Evolutionary conservation across 2,888 invertebrate genomes (phyloP).

Genomic region (Branchipolynoe longqiensis): DNA sequence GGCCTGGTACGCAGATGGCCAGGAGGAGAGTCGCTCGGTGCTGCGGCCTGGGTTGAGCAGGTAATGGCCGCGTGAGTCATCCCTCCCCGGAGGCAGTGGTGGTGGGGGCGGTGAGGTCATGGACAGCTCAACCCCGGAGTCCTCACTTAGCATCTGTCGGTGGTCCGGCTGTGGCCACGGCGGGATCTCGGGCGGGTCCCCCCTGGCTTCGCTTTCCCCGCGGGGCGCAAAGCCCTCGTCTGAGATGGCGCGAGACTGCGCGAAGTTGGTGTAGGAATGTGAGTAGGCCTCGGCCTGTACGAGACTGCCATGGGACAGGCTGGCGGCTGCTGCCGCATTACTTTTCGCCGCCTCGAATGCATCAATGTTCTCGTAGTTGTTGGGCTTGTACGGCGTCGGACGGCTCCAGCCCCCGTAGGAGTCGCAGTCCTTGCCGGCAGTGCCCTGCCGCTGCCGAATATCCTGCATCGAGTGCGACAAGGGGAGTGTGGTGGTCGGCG

Average conservation of each 20-base stretch:
- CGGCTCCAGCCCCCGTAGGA: neutral
- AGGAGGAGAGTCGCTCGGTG: conserved; percentile 13
- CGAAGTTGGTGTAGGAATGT: conserved; percentile 22
- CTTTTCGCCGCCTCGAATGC: conserved; percentile 43
- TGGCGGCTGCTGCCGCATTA: neutral
- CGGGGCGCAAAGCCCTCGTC: neutral
- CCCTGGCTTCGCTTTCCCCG: neutral
- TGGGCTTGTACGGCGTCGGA: conserved; percentile 43
- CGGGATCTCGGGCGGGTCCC: neutral
- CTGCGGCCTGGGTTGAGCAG: conserved; percentile 16
- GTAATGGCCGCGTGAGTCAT: conserved; percentile 9
- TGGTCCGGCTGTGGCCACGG: conserved; percentile 38
- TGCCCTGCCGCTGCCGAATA: neutral
- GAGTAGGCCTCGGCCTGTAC: conserved; percentile 19
- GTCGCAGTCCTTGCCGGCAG: conserved; percentile 13
- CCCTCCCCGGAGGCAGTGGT: conserved; percentile 48
- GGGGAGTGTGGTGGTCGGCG: neutral
- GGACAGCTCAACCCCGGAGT: conserved; percentile 30
- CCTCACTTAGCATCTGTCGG: conserved; percentile 34
- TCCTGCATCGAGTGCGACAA: conserved; percentile 21
- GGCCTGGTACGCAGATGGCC: neutral
- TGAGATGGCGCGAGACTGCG: neutral
- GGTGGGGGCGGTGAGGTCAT: conserved; percentile 32
- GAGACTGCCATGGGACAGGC: neutral
- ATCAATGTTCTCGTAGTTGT: conserved; percentile 52